Base-by-base conservation (phyloP, 2,113 vertebrate species). In the Xenus cinereus region DNA sequence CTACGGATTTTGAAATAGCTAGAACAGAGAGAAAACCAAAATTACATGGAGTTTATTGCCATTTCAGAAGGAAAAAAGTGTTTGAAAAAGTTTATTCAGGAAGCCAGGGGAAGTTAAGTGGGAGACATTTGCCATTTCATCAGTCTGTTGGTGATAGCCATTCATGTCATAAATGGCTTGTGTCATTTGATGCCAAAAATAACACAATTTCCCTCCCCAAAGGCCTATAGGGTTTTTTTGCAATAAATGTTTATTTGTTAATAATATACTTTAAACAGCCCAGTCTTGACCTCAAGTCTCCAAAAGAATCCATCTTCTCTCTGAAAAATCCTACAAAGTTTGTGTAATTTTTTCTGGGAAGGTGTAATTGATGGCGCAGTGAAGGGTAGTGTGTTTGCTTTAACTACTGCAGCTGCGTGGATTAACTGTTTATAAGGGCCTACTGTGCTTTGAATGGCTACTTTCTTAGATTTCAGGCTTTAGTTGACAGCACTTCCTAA, bases 221-320 rank as follows among this genome's bases (percentile, higher is more conserved):
- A 98, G 98, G 97, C 98, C 97, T 97, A 98, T 98, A 97, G 97
- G 95, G 96, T 97, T 97, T 98, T 96, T 96, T 97, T 97, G 95
- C 95, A 96, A 97, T 98, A 98, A 98, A 98, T 98, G 98, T 98
- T 98, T 98, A 98, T 98, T 98, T 98, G 98, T 98, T 98, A 98
- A 98, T 98, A 98, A 98, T 98, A 98, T 95, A 97, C 97, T 98
- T 98, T 98, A 97, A 98, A 98, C 97, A 98, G 97, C 97, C 97
- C 96, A 97, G 96, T 87, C 97, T 97, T 98, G 98, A 98, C 98
- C 98, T 98, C 97, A 96, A 97, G 97, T 95, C 98, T 98, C 96
- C 95, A 94, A 91, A 98, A 98, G 97, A 98, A 98, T 98, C 97
- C 98, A 98, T 98, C 98, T 98, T 98, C 98, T 97, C 96, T 98